phyloP scores from a whole-genome alignment of 2,888 invertebrate genomes.

The Synergus gifuensis region DNA sequence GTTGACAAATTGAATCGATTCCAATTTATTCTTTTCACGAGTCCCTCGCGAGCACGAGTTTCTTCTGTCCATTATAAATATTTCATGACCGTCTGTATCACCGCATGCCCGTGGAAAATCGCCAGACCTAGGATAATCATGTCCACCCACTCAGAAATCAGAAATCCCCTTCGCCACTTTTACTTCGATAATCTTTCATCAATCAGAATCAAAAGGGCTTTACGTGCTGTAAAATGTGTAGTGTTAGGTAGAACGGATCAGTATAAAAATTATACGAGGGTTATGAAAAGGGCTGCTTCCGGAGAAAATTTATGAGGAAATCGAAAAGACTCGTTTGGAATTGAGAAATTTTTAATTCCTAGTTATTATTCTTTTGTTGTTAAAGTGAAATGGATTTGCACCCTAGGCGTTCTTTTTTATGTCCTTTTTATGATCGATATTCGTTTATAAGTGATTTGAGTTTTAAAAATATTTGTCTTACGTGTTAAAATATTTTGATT shows the following conservation, averaged over 20 bases:
- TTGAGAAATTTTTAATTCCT: not conserved
- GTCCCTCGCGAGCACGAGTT: slow-evolving; percentile 52
- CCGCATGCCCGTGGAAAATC: slow-evolving; percentile 72
- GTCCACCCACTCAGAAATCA: slow-evolving; percentile 45
- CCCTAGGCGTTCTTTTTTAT: not conserved
- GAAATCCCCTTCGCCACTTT: slow-evolving; percentile 61
- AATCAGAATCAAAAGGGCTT: slow-evolving; percentile 72
- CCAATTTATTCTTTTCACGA: slow-evolving; percentile 76
- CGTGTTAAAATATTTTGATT: too few species aligned
- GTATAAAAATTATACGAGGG: slow-evolving; percentile 42
- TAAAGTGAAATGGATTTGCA: not conserved
- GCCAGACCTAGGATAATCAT: slow-evolving; percentile 63
- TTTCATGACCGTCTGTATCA: slow-evolving; percentile 71
- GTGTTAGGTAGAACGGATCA: slow-evolving; percentile 45
- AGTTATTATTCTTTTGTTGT: not conserved
- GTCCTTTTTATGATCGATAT: slow-evolving; percentile 19
- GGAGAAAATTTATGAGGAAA: not conserved
- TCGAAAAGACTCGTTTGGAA: not conserved
- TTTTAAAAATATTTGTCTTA: too few species aligned
- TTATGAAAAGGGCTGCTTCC: slow-evolving; percentile 31
- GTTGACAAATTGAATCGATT: slow-evolving; percentile 77
- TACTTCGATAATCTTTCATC: slow-evolving; percentile 76
- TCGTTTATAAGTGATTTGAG: too few species aligned
- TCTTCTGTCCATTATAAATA: slow-evolving; percentile 70
- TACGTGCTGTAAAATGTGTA: slow-evolving; percentile 45